Conservation (phyloP, 2,797 vertebrate genomes). For the Epinephelus malabaricus region DNA sequence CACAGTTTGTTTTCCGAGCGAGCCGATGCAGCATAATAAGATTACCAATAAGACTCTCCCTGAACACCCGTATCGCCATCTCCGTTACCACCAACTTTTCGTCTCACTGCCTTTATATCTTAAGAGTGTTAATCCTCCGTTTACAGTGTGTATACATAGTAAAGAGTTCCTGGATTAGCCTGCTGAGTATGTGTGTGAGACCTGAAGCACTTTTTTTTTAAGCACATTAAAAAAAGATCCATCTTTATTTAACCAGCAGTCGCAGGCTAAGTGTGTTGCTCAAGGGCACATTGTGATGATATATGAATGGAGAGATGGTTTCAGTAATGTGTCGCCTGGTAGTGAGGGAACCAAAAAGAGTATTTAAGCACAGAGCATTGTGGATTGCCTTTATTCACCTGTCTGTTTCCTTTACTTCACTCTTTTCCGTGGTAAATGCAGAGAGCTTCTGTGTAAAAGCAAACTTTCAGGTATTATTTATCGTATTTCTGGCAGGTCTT, state of each 20-base stretch:
- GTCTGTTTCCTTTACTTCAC: not conserved
- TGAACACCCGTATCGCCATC: conserved; percentile 37
- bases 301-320: conserved; percentile 29
- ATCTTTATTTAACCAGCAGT: conserved; percentile 49
- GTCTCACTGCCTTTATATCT: conserved; percentile 54
- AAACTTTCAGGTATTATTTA: not conserved
- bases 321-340: conserved; percentile 9
- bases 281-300: conserved; percentile 45
- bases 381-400: not conserved
- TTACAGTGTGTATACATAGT: conserved; percentile 61
- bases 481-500: not conserved
- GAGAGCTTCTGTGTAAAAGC: not conserved
- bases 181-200: not conserved
- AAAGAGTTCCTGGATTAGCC: conserved; percentile 52
- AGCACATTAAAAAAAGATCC: conserved; percentile 24
- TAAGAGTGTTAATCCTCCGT: conserved; percentile 59
- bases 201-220: conserved; percentile 6
- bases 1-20: conserved; percentile 42
- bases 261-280: conserved; percentile 40
- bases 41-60: conserved; percentile 56
- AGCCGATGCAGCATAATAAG: conserved; percentile 51
- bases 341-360: not conserved
- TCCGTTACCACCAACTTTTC: conserved; percentile 53
- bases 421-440: not conserved
- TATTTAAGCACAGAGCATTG: not conserved